Percentiles rank a stretch among this genome's conserved stretches.
phyloP scores from a whole-genome alignment of 2,888 invertebrate species.

The Cacoxenus indagator region DNA sequence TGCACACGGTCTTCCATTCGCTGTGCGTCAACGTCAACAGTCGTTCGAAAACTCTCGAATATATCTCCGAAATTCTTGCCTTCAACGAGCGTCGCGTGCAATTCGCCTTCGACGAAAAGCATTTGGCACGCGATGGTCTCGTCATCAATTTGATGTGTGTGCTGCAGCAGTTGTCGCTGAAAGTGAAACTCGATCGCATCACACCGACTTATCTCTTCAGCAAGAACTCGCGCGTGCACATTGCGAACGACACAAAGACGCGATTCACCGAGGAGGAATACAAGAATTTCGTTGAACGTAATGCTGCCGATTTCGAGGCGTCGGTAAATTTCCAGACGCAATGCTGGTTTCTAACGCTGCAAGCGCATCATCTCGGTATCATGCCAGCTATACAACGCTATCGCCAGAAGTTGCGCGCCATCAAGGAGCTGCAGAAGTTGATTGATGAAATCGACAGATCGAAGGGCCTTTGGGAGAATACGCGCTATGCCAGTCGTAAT shows the following conservation, averaged over 20 bases:
- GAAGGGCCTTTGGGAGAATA: slow-evolving; percentile 86
- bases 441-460: slow-evolving; percentile 86
- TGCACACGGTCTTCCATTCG: slow-evolving; percentile 87
- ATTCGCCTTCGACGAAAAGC: slow-evolving; percentile 88
- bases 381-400: slow-evolving; percentile 91
- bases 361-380: slow-evolving; percentile 93
- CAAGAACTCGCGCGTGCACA: slow-evolving; percentile 79
- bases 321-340: slow-evolving; percentile 93
- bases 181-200: slow-evolving; percentile 91
- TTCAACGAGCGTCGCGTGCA: slow-evolving; percentile 91
- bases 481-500: slow-evolving; percentile 82
- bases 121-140: slow-evolving; percentile 93
- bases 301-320: slow-evolving; percentile 41
- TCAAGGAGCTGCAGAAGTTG: slow-evolving; percentile 87
- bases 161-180: slow-evolving; percentile 89
- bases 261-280: slow-evolving; percentile 87
- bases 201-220: slow-evolving; percentile 92
- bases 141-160: slow-evolving; percentile 94
- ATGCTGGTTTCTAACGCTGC: slow-evolving; percentile 96
- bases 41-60: slow-evolving; percentile 83
- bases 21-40: slow-evolving; percentile 86
- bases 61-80: slow-evolving; percentile 82
- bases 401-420: slow-evolving; percentile 77
- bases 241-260: slow-evolving; percentile 86
- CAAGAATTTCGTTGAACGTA: slow-evolving; percentile 62